phyloP scores from a whole-genome alignment of 1,140 invertebrate genomes.

The Heliconius eleuchia region DNA sequence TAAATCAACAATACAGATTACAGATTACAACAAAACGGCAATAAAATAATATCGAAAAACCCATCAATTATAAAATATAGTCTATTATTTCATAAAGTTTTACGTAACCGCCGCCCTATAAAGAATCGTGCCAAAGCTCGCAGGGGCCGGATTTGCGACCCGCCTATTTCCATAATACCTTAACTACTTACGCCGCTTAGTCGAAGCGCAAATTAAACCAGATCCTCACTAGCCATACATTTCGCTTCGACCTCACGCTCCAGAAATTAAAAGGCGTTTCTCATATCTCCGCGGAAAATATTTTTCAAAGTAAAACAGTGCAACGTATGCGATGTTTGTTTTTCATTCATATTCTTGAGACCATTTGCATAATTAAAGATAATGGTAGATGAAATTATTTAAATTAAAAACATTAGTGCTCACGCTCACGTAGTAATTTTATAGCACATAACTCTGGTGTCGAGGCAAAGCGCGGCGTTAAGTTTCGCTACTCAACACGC shows the following conservation, averaged over 20 bases:
- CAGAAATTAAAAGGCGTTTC: slow-evolving; percentile 30
- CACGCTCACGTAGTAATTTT: too few relatives aligned
- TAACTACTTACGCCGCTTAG: slow-evolving; percentile 47
- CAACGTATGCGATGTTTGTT: neutral
- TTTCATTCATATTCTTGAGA: neutral
- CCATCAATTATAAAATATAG: neutral
- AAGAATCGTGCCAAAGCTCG: slow-evolving; percentile 41
- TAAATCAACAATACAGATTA: neutral
- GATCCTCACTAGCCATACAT: slow-evolving; percentile 27
- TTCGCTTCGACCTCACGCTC: slow-evolving; percentile 16
- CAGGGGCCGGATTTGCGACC: slow-evolving; percentile 42
- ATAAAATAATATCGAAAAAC: neutral
- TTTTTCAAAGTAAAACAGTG: slow-evolving; percentile 12
- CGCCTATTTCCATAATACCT: slow-evolving; percentile 44
- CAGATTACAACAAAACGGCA: neutral
- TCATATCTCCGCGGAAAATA: slow-evolving; percentile 31
- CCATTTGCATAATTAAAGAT: neutral
- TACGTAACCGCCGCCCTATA: slow-evolving; percentile 17
- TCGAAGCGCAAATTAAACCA: slow-evolving; percentile 46
- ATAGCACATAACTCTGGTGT: too few relatives aligned
- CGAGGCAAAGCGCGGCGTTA: too few relatives aligned
- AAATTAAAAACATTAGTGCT: neutral
- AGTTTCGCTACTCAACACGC: too few relatives aligned
- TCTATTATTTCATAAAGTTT: neutral
- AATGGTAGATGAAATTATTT: neutral